Evolutionary conservation across 2,888 invertebrate species (phyloP).

Genomic region (Glaucopsyche alexis): DNA sequence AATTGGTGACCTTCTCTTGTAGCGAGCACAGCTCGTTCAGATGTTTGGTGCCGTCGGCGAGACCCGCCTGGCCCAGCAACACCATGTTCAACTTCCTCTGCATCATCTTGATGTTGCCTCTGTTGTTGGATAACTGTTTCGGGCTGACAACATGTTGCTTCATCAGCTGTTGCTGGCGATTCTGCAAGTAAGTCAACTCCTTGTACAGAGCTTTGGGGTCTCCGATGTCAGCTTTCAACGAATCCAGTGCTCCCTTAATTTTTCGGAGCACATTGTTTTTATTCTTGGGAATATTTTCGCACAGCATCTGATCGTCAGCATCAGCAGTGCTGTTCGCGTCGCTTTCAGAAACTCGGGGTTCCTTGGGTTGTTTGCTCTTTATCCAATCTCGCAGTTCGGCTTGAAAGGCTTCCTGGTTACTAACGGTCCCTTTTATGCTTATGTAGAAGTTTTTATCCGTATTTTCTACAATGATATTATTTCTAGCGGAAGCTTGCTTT

Average conservation of each 20-base stretch:
- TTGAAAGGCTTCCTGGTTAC: slow-evolving; percentile 76
- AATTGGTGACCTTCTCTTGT: slow-evolving; percentile 56
- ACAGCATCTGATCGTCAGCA: slow-evolving; percentile 29
- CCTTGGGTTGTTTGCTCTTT: slow-evolving; percentile 39
- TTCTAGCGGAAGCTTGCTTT: slow-evolving; percentile 52
- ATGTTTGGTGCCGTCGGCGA: slow-evolving; percentile 72
- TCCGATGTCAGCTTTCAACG: slow-evolving; percentile 69
- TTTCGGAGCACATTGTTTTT: slow-evolving; percentile 54
- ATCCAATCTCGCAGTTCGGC: slow-evolving; percentile 66
- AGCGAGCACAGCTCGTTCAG: slow-evolving; percentile 64
- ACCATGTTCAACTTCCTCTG: slow-evolving; percentile 79
- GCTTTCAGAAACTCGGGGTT: slow-evolving; percentile 37
- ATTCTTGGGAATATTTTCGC: slow-evolving; percentile 59
- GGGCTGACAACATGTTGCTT: slow-evolving; percentile 59
- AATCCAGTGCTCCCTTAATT: slow-evolving; percentile 57
- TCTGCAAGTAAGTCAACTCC: slow-evolving; percentile 66
- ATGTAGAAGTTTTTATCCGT: slow-evolving; percentile 61
- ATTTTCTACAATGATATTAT: slow-evolving; percentile 59
- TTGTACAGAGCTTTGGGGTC: slow-evolving; percentile 70
- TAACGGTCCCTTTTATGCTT: slow-evolving; percentile 70
- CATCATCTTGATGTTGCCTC: slow-evolving; percentile 64
- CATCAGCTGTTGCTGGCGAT: slow-evolving; percentile 62
- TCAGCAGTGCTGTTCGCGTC: slow-evolving; percentile 41
- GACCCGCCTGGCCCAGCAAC: slow-evolving; percentile 80
- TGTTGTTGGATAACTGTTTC: slow-evolving; percentile 54